phyloP scores from a whole-genome alignment of 2,113 vertebrate species.

The Prinia subflava region DNA sequence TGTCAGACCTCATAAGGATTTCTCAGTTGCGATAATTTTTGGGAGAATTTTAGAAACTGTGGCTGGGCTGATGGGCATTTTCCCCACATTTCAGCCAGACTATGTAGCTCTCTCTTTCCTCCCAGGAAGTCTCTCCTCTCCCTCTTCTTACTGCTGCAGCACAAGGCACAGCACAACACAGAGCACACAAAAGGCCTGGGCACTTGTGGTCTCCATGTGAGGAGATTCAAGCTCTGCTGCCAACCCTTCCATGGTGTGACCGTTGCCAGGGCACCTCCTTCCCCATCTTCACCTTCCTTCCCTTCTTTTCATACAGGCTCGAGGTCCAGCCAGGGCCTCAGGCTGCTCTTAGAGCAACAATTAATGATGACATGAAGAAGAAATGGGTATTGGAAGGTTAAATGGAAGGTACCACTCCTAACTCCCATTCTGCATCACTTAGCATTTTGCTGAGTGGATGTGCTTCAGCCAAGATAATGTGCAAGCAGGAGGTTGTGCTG shows the following conservation, averaged over 20 bases:
- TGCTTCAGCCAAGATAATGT: background rate
- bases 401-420: background rate
- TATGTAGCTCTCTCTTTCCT: background rate
- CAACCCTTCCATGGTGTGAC: background rate
- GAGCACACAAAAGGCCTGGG: background rate
- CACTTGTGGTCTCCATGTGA: background rate
- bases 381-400: background rate
- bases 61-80: background rate
- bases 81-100: background rate
- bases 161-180: background rate
- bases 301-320: background rate
- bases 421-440: background rate
- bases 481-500: background rate
- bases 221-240: background rate
- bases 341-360: background rate
- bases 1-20: background rate
- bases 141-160: background rate
- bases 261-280: background rate
- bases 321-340: background rate
- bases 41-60: background rate
- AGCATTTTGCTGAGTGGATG: background rate
- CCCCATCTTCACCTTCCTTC: background rate
- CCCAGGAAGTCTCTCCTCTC: background rate
- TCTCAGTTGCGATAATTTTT: background rate
- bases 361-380: background rate